These are phyloP conservation scores for Lota lota DNA, from an alignment of 2,113 vertebrate species.

Conservation along the genomic window DNA sequence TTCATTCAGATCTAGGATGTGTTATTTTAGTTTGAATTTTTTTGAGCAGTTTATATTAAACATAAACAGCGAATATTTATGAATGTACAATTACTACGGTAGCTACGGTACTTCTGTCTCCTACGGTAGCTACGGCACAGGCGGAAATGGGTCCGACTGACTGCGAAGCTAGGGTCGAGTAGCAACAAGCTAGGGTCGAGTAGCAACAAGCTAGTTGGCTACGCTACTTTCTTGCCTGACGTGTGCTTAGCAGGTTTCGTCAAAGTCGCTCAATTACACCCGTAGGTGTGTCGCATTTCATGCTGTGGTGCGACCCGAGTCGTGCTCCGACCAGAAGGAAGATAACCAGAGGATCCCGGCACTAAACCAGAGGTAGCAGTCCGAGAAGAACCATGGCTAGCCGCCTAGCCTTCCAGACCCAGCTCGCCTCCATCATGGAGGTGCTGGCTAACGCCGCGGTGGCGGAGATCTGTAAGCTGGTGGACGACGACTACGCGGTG, in stretches of 20 bases:
- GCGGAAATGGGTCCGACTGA: too few relatives aligned
- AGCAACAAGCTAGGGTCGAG: background rate
- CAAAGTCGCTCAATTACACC: too few relatives aligned
- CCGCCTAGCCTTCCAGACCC: conserved; percentile 72
- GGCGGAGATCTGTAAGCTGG: conserved; percentile 74
- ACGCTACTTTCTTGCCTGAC: background rate
- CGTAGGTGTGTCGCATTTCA: too few relatives aligned
- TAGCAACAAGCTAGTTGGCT: background rate
- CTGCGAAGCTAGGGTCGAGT: too few relatives aligned
- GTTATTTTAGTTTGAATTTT: too few relatives aligned
- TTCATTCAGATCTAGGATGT: too few relatives aligned
- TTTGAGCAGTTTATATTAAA: too few relatives aligned
- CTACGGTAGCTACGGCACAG: too few relatives aligned
- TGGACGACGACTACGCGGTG: conserved; percentile 73
- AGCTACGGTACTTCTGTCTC: too few relatives aligned
- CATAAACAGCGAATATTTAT: too few relatives aligned
- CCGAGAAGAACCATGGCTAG: conserved; percentile 48
- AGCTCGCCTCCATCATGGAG: conserved; percentile 78
- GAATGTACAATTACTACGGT: too few relatives aligned
- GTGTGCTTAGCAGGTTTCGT: background rate
- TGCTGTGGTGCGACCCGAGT: background rate
- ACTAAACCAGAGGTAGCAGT: too few relatives aligned
- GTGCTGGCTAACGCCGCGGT: conserved; percentile 74
- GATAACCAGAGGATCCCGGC: background rate
- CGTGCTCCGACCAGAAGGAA: background rate